phyloP scores from a whole-genome alignment of 2,888 invertebrate species.

The Thera obeliscata region DNA sequence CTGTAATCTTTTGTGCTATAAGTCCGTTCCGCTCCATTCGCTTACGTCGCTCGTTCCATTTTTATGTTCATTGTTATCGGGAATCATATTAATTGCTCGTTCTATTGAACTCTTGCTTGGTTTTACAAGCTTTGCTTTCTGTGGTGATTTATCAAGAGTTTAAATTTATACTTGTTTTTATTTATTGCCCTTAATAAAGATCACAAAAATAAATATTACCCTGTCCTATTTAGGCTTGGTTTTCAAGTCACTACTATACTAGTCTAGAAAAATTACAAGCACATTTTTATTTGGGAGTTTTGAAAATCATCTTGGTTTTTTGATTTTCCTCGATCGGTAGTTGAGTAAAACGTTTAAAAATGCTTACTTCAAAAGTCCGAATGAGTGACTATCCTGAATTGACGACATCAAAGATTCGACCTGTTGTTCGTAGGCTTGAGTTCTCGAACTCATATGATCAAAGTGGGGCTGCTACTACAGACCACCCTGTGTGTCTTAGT shows the following conservation, averaged over 20 bases:
- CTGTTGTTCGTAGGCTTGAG: too few species aligned
- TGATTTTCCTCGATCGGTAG: too few species aligned
- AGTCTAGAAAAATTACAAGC: background rate
- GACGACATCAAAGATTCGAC: too few species aligned
- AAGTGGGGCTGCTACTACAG: too few species aligned
- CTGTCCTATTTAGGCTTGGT: background rate
- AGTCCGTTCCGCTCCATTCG: slow-evolving; percentile 58
- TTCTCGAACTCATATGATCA: too few species aligned
- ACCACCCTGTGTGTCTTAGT: too few species aligned
- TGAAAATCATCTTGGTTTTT: background rate
- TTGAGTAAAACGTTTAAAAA: too few species aligned
- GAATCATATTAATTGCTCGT: slow-evolving; percentile 58
- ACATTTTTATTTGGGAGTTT: background rate
- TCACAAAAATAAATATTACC: background rate
- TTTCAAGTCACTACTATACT: background rate
- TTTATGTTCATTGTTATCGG: slow-evolving; percentile 61
- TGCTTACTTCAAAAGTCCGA: too few species aligned
- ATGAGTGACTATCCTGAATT: too few species aligned
- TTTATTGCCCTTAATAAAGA: background rate
- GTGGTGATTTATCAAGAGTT: slow-evolving; percentile 25
- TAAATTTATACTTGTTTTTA: slow-evolving; percentile 10
- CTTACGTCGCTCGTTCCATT: slow-evolving; percentile 51
- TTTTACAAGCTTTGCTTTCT: slow-evolving; percentile 8
- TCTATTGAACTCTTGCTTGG: slow-evolving; percentile 45
- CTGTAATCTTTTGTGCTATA: slow-evolving; percentile 65